phyloP scores from a whole-genome alignment of 2,888 invertebrate genomes.

The Ophion costatus region DNA sequence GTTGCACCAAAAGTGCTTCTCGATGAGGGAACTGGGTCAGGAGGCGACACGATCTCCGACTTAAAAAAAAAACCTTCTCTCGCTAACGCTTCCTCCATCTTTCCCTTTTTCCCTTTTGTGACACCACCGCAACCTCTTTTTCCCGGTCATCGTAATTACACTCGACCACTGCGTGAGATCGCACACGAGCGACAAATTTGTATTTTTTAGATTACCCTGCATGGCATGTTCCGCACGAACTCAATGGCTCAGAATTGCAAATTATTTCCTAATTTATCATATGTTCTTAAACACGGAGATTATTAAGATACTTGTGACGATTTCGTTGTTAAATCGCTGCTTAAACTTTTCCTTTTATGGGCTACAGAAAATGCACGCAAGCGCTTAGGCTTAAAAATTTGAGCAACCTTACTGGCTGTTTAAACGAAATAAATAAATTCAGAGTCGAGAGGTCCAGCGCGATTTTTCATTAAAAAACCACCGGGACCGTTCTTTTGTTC shows the following conservation, averaged over 20 bases:
- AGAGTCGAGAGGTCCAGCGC: no score
- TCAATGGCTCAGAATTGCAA: not conserved
- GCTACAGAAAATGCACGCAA: no score
- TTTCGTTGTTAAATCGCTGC: not conserved
- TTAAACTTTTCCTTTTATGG: no score
- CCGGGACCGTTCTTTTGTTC: no score
- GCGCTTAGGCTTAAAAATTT: no score
- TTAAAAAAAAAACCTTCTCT: slow-evolving; percentile 36
- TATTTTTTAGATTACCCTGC: slow-evolving; percentile 42
- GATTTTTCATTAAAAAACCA: no score
- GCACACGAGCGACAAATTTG: slow-evolving; percentile 52
- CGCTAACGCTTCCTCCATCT: slow-evolving; percentile 6
- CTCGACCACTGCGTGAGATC: slow-evolving; percentile 51
- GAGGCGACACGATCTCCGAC: slow-evolving; percentile 70
- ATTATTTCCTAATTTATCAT: not conserved
- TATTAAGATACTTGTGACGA: not conserved
- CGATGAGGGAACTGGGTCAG: slow-evolving; percentile 76
- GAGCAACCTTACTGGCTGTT: no score
- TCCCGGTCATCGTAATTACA: slow-evolving; percentile 55
- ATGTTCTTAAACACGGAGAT: not conserved
- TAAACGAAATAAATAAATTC: no score
- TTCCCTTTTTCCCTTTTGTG: slow-evolving; percentile 30
- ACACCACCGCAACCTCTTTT: slow-evolving; percentile 34
- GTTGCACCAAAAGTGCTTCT: slow-evolving; percentile 71
- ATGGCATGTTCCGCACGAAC: slow-evolving; percentile 1